Evolutionary conservation across 2,888 invertebrate genomes (phyloP).

Genomic region (Timema cristinae): DNA sequence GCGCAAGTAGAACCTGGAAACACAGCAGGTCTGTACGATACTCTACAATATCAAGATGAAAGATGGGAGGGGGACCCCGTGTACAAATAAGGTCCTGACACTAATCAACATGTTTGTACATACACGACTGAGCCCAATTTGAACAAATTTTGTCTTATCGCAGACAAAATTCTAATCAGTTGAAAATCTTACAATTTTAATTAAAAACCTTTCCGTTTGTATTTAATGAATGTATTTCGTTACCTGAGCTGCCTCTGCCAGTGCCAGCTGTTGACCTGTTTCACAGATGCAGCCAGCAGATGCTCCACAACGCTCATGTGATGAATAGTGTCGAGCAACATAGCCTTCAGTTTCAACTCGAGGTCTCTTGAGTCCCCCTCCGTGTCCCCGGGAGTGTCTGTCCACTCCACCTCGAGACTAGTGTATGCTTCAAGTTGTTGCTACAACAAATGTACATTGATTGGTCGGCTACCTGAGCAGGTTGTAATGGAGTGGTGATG

Average conservation of each 20-base stretch:
- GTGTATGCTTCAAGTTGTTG: constrained; percentile 51
- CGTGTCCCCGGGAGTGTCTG: constrained; percentile 46
- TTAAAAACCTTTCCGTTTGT: no score
- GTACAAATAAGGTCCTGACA: no score
- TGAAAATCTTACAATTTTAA: no score
- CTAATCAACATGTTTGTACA: no score
- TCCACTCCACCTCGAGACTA: constrained; percentile 46
- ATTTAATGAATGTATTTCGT: constrained; percentile 28
- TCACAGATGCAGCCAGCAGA: constrained; percentile 65
- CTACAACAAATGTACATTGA: constrained; percentile 37
- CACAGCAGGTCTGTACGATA: no score
- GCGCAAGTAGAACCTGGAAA: constrained; percentile 63
- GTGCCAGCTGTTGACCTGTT: constrained; percentile 72
- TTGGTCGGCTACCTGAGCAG: no score
- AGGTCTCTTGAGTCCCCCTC: constrained; percentile 55
- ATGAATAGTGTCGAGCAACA: constrained; percentile 91
- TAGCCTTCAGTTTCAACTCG: constrained; percentile 82
- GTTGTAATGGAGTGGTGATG: no score
- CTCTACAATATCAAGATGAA: no score
- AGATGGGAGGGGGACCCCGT: no score
- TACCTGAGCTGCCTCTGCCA: constrained; percentile 94
- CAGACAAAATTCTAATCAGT: not conserved
- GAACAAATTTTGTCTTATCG: not conserved
- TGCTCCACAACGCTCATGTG: constrained; percentile 77
- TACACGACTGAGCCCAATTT: no score